phyloP scores from a whole-genome alignment of 2,113 vertebrate species.

The Gnathonemus echidnorhynchus region DNA sequence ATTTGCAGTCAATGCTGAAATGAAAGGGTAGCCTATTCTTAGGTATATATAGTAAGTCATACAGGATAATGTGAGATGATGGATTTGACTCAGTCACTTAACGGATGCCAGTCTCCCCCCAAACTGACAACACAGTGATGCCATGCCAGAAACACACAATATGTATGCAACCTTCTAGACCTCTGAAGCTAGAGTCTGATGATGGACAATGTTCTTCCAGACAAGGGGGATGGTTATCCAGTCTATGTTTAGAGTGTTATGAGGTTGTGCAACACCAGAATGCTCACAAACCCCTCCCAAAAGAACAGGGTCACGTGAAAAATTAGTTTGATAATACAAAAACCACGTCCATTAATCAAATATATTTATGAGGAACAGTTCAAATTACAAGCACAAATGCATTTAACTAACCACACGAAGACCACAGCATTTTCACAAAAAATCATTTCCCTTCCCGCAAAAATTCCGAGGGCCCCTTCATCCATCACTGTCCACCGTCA shows the following conservation, averaged over 20 bases:
- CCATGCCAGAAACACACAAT: background rate
- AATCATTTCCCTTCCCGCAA: background rate
- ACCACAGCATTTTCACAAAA: background rate
- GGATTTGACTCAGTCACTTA: background rate
- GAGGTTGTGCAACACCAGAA: background rate
- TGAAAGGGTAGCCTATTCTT: background rate
- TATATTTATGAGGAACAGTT: background rate
- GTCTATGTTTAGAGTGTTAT: background rate
- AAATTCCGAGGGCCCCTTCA: background rate
- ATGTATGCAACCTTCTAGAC: background rate
- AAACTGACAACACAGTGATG: background rate
- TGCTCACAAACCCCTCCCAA: background rate
- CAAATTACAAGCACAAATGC: background rate
- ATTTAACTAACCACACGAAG: background rate
- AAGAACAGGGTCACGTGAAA: background rate
- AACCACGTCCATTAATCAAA: background rate
- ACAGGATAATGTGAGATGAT: background rate
- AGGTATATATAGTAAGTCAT: background rate
- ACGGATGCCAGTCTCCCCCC: too few relatives aligned
- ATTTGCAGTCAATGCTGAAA: background rate
- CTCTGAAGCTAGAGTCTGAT: background rate
- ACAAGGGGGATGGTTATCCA: background rate
- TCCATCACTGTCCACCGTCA: background rate
- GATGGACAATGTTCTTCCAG: background rate
- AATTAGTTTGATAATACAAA: background rate